Evolutionary conservation across 53 echinoderm and acorn worm genomes (phyloP), one percentile per base, ranked within the genome.

Genomic region (Apostichopus leukothele): DNA sequence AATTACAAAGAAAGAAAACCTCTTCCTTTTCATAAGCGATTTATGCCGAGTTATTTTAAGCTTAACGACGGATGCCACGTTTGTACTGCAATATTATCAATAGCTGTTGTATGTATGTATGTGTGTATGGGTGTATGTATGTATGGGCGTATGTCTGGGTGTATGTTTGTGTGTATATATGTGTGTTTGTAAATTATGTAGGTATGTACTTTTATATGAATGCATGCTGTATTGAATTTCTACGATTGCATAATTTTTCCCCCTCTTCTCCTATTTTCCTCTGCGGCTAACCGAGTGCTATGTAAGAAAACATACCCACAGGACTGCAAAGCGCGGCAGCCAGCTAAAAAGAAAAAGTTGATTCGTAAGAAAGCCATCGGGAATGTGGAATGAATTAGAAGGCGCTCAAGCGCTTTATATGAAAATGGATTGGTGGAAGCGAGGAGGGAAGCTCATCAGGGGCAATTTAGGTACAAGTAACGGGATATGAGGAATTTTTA

Each of bases 281-380:
- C 18, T 18, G 71, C 71, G 71, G 71, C 71, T 71, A n/a, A n/a
- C 71, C n/a, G 20, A 71, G 39, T 71, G 71, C 71, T 71, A 71
- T 71, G 71, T 71, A 71, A 71, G 71, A 71, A 71, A 71, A 71
- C 71, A 71, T 71, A n/a, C 71, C 71, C 20, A 71, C 71, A 71
- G 71, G 71, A 16, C 71, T 71, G n/a, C 71, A 71, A 71, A 71
- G 20, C 20, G 18, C 71, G 71, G 71, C 13, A 71, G 71, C 71
- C 13, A 71, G 71, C 71, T 19, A n/a, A 19, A 71, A 71, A 18
- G 18, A 71, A 71, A 71, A 71, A 71, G 71, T 71, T 71, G 71
- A 71, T 71, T 71, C 71, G 71, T 71, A 16, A n/a, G 71, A 71
- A 71, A 71, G 71, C 71, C 71, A 71, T 71, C n/a, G 71, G 71